Base-by-base conservation (phyloP, 1,140 invertebrate genomes). In the Diprion similis region DNA sequence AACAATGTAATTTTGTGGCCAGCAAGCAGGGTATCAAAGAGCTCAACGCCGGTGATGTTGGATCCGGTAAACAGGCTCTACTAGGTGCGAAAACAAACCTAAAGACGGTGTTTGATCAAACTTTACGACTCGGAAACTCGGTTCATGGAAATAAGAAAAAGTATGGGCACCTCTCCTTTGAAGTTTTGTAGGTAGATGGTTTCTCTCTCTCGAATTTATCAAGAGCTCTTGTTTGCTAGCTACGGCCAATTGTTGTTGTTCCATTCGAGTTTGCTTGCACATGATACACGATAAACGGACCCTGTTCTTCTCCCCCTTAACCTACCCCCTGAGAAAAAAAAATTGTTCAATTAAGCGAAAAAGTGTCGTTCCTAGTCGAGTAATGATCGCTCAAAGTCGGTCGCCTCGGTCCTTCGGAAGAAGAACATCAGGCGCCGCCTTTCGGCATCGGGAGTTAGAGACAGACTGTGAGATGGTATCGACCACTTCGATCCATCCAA, bases 41-140 rank as follows among this genome's bases (percentile, higher is more conserved):
- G 51, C 51, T 13, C 51, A 59, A 59, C n/a, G n/a, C 11, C 51
- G 51, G 11, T 59, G 3, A 6, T 59, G 51, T 9, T 6, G n/a
- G n/a, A 59, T 59, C 11, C n/a, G n/a, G 51, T 59, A 59, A 59
- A 59, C 51, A 59, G 11, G 24, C 24, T 37, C 24, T 37, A 37
- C 51, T 59, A 59, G 51, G 51, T 59, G 51, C 51, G 51, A 59
- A 59, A 59, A 59, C 51, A 59, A 59, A 59, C 51, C 51, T 17
- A 59, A 59, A 13, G n/a, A 59, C 51, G 51, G 51, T 59, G 51
- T 59, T 59, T 59, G 51, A 59, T 59, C 51, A 59, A 59, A 59
- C 11, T 59, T 59, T 59, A 59, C 51, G 51, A 59, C 51, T 15
- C 51, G 11, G 51, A 9, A 59, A 59, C 51, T 9, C 11, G n/a